Evolutionary conservation across 2,797 vertebrate genomes (phyloP).

Genomic region (Amphiprion clarkii): DNA sequence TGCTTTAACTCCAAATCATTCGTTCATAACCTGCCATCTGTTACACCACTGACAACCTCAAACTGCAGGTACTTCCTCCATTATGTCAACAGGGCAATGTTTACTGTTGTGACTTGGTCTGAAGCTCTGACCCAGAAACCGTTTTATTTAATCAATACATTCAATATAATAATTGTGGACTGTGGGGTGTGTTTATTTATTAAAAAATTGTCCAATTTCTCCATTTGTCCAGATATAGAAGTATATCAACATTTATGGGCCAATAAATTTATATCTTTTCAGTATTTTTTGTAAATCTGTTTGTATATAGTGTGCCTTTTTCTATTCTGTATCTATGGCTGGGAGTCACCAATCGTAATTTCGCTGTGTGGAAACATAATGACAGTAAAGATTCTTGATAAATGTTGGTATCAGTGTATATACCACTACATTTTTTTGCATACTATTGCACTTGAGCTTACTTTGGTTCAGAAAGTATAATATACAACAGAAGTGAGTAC

Average conservation of each 20-base stretch:
- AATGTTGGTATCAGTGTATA: too few species aligned
- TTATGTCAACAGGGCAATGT: conserved; percentile 6
- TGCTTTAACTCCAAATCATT: conserved; percentile 23
- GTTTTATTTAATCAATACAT: not conserved
- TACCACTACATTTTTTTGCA: conserved; percentile 3
- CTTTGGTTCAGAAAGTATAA: not conserved
- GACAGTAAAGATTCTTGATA: too few species aligned
- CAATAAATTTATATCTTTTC: too few species aligned
- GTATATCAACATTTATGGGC: too few species aligned
- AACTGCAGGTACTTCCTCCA: conserved; percentile 14
- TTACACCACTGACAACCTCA: conserved; percentile 2
- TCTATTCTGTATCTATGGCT: too few species aligned
- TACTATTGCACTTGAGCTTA: not conserved
- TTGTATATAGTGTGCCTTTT: too few species aligned
- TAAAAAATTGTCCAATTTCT: not conserved
- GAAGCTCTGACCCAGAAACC: not conserved
- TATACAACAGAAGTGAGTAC: too few species aligned
- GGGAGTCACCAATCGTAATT: too few species aligned
- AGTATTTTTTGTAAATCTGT: too few species aligned
- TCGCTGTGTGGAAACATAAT: too few species aligned
- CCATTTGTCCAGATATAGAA: not conserved
- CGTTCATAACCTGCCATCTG: conserved; percentile 44
- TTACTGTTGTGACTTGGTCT: not conserved
- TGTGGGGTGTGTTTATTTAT: not conserved
- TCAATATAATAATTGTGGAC: too few species aligned